Evolutionary conservation across 2,888 invertebrate genomes (phyloP), one percentile per base, ranked within the genome.

Genomic region (Tineola bisselliella): DNA sequence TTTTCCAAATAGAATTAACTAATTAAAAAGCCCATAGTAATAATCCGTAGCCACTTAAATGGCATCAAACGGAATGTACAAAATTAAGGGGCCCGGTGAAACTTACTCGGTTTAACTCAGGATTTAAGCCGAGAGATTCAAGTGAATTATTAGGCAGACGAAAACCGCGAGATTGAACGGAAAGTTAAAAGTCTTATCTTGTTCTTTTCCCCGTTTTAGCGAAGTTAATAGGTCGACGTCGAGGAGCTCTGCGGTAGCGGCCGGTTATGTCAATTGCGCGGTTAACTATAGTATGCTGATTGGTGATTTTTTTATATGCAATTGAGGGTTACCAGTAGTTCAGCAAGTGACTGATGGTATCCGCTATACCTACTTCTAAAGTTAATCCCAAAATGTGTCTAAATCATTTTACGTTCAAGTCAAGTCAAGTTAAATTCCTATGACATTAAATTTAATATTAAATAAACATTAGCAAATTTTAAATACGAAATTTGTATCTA

Each of bases 131-230:
- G 58, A 48, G 58, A 30, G 58, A 58, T 58, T 58, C 30, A 31
- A 58, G 58, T 58, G 58, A 58, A 58, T 58, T 58, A 58, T 58
- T 58, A 58, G 58, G 58, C 58, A 58, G 58, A 13, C 58, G 58
- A 58, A 58, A 59, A 59, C 60, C 60, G 60, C 60, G 48, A 44
- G 60, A 44, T 48, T 48, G 25, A 59, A 59, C 59, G 59, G 44
- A 59, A 60, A 48, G 43, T 59, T 48, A 48, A 63, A 64, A 63
- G 61, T 65, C 64, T 67, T 67, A 65, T 66, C 67, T 65, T 65
- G 65, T 66, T 68, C 67, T 66, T 68, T 68, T 65, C 61, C 64
- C 62, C 63, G 63, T 64, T 62, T 61, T 62, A 62, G 64, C 60
- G 48, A 44, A 60, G 48, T 60, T 60, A 60, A 60, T 60, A 60